Conservation (phyloP, 2,113 vertebrate genomes). For the Catharus minimus region DNA sequence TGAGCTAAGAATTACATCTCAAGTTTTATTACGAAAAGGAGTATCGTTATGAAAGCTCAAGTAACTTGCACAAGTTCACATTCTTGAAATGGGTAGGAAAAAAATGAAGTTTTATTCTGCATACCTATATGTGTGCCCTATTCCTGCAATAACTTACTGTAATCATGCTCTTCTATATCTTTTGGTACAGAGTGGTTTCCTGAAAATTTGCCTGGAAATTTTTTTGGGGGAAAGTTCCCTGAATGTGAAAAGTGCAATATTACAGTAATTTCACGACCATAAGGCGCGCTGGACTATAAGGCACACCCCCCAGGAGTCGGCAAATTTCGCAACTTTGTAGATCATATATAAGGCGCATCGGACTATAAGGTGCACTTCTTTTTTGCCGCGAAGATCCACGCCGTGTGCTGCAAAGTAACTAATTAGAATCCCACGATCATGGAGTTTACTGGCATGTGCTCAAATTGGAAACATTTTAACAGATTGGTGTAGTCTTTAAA, state of each 20-base stretch:
- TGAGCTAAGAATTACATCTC: background rate
- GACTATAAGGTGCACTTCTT: no score
- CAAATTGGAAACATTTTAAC: no score
- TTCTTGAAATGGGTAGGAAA: background rate
- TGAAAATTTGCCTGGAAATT: background rate
- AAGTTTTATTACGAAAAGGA: background rate
- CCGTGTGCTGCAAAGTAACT: no score
- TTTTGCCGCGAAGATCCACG: no score
- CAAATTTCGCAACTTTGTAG: no score
- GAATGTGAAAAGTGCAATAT: background rate
- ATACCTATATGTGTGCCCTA: background rate
- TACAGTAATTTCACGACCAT: background rate
- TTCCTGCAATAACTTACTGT: background rate
- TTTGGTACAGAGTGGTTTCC: background rate
- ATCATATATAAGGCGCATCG: no score
- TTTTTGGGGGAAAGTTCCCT: background rate
- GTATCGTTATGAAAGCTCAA: background rate
- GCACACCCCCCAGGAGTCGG: no score
- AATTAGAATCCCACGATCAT: no score
- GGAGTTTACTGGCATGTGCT: no score
- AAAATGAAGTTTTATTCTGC: accelerated
- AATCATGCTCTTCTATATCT: background rate
- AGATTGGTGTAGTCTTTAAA: no score
- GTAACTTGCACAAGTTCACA: background rate
- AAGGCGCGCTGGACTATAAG: no score